Conservation (phyloP, 2,797 vertebrate genomes). For the Ambastaia sidthimunki region DNA sequence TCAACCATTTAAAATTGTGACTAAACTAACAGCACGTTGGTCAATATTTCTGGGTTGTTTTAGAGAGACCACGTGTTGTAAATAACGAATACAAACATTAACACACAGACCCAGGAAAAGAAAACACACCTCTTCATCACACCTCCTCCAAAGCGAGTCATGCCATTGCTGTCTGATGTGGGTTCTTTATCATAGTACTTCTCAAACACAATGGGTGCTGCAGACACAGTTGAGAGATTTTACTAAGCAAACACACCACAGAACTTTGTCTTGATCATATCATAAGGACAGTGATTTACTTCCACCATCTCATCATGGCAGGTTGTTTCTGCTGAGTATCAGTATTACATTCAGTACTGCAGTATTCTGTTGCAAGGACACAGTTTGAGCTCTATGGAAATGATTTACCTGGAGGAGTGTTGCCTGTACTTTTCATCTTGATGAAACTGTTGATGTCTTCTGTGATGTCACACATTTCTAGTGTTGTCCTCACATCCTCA, state of each 20-base stretch:
- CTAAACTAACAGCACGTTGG: too few species aligned
- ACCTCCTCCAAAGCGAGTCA: constrained; percentile 74
- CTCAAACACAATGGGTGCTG: constrained; percentile 85
- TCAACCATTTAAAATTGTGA: too few species aligned
- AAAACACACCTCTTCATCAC: constrained; percentile 88
- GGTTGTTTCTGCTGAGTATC: background rate
- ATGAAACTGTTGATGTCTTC: constrained; percentile 87
- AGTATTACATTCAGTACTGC: too few species aligned
- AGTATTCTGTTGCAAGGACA: background rate
- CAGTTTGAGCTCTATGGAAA: background rate
- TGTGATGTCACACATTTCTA: constrained; percentile 85
- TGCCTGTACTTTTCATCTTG: constrained; percentile 82
- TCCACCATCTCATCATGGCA: background rate
- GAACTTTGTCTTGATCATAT: background rate
- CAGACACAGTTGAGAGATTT: constrained; percentile 24
- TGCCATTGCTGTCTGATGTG: constrained; percentile 66
- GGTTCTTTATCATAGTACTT: constrained; percentile 80
- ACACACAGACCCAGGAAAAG: background rate
- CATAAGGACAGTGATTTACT: background rate
- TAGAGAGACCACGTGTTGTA: too few species aligned
- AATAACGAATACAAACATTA: too few species aligned
- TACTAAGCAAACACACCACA: constrained; percentile 1
- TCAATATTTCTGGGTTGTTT: too few species aligned
- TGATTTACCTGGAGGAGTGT: constrained; percentile 79
- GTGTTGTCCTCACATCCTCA: constrained; percentile 82